Percentiles rank a stretch among this genome's conserved stretches.
Evolutionary conservation across 2,888 invertebrate species (phyloP).

Genomic region (Xylota sylvarum): DNA sequence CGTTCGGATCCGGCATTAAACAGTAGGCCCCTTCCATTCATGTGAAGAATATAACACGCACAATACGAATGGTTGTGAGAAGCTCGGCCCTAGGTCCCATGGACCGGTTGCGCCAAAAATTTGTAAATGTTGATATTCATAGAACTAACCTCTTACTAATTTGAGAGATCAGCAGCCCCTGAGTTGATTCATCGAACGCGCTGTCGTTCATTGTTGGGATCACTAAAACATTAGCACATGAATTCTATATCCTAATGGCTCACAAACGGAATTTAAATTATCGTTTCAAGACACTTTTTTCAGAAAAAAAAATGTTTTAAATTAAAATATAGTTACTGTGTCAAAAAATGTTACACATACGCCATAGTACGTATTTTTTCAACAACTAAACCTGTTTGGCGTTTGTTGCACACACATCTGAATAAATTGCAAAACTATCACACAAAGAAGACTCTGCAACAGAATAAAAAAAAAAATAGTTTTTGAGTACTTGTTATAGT

Average conservation of each 20-base stretch:
- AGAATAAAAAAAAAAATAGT: background rate
- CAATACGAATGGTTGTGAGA: no score
- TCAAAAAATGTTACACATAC: slow-evolving; percentile 62
- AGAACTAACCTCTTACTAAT: background rate
- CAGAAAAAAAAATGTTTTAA: background rate
- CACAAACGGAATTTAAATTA: background rate
- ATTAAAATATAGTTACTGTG: background rate
- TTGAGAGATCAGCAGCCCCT: background rate
- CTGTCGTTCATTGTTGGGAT: background rate
- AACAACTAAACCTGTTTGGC: background rate
- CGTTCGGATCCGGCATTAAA: no score
- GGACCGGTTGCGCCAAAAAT: no score
- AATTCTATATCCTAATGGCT: background rate
- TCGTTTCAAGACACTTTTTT: background rate
- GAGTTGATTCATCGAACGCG: no score
- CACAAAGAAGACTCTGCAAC: background rate
- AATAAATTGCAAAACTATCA: slow-evolving; percentile 27
- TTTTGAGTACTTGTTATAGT: slow-evolving; percentile 20
- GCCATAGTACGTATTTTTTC: slow-evolving; percentile 45
- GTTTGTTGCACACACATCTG: background rate
- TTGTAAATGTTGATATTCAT: no score
- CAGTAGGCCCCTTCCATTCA: no score
- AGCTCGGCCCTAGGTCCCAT: no score
- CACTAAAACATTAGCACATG: background rate
- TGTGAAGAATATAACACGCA: no score